Conservation (phyloP, 2,888 invertebrate species). For the Microctonus hyperodae region DNA sequence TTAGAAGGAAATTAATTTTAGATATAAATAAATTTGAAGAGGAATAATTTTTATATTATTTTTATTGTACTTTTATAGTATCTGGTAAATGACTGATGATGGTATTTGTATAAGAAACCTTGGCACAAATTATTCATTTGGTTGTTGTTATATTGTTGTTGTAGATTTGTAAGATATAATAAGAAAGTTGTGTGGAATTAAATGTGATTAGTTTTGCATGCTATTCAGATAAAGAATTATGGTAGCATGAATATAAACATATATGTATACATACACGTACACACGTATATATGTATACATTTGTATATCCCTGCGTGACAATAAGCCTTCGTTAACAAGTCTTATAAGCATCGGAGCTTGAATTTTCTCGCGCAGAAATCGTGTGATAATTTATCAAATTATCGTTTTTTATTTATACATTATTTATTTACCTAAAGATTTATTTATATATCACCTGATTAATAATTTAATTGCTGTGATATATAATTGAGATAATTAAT, state of each 20-base stretch:
- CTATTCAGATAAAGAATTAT: background rate
- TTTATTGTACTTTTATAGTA: background rate
- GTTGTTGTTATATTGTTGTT: background rate
- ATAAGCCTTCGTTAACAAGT: constrained; percentile 31
- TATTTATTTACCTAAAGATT: background rate
- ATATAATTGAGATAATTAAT: too few species aligned
- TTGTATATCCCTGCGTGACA: constrained; percentile 9
- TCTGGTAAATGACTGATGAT: background rate
- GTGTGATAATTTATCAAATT: constrained; percentile 24
- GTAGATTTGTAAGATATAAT: background rate
- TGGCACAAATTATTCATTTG: background rate
- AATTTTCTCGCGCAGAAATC: background rate
- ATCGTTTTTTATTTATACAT: background rate
- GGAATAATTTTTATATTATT: background rate
- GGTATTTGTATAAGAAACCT: background rate
- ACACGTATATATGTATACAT: too few species aligned
- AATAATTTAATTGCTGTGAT: too few species aligned
- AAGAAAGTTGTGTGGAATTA: background rate
- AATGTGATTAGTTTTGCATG: background rate
- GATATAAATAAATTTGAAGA: background rate
- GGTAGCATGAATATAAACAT: background rate
- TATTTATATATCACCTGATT: background rate
- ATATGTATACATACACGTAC: background rate
- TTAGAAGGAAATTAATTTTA: background rate
- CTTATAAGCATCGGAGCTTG: background rate